Percentiles rank a stretch among this genome's conserved stretches.
These are phyloP conservation scores for Melanotaenia duboulayi DNA, from an alignment of 2,113 vertebrate genomes.

Conservation along the genomic window DNA sequence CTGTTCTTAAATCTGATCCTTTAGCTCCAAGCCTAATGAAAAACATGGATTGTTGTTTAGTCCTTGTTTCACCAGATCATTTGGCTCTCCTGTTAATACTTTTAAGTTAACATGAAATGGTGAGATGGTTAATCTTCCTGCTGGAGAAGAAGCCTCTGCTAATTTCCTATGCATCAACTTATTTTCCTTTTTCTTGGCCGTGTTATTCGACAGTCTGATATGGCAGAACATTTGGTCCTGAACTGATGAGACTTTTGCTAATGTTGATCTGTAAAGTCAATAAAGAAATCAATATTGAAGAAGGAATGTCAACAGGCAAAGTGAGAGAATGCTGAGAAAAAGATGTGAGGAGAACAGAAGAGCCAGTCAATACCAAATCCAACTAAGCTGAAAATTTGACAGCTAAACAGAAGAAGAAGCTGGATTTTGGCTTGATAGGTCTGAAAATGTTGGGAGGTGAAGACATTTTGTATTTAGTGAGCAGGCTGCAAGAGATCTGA, in stretches of 20 bases:
- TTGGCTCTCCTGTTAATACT: constrained; percentile 4
- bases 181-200: background rate
- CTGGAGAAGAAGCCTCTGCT: background rate
- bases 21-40: constrained; percentile 51
- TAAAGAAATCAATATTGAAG: background rate
- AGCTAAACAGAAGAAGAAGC: background rate
- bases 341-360: background rate
- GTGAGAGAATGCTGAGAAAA: background rate
- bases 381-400: constrained; percentile 16
- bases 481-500: constrained; percentile 14
- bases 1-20: constrained; percentile 52
- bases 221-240: constrained; percentile 24
- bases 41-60: constrained; percentile 57
- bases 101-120: background rate
- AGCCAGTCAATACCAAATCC: constrained; percentile 11
- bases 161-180: background rate
- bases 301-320: background rate
- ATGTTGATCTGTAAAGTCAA: background rate
- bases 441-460: background rate
- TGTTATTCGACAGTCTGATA: background rate
- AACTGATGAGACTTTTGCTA: constrained; percentile 1
- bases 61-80: constrained; percentile 4
- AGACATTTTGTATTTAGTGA: background rate
- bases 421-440: background rate
- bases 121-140: background rate